A percentile compares a stretch with the other conserved stretches of the same genome.
phyloP scores from a whole-genome alignment of 2,113 vertebrate genomes.

The Gila orcuttii region DNA sequence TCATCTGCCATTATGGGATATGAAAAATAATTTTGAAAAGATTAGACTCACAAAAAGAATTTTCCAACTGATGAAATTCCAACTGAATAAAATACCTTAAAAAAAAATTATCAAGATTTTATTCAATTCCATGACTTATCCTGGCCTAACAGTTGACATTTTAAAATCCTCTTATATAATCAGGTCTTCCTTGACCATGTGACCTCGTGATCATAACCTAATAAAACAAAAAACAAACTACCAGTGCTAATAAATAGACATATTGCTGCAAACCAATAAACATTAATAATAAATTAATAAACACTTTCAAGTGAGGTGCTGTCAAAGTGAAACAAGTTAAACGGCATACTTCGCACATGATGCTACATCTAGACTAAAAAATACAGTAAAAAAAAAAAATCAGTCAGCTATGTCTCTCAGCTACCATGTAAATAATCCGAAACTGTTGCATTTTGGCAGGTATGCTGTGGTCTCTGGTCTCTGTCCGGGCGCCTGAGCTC shows the following conservation, averaged over 20 bases:
- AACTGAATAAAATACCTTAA: not conserved
- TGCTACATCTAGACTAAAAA: not conserved
- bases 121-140: not conserved
- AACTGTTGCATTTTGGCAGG: not conserved
- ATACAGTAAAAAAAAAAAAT: not conserved
- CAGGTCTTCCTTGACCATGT: not conserved
- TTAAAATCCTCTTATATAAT: not conserved
- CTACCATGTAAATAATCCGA: not conserved
- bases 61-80: not conserved
- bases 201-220: not conserved
- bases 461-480: no score
- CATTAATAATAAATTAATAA: no score
- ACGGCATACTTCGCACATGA: not conserved
- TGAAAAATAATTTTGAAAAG: not conserved
- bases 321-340: not conserved
- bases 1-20: not conserved
- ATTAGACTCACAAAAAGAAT: not conserved
- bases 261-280: not conserved
- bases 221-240: not conserved
- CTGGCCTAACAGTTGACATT: not conserved
- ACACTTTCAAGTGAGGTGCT: not conserved
- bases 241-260: no score
- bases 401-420: no score
- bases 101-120: not conserved
- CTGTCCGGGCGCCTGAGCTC: conserved; percentile 6